A percentile compares a stretch with the other conserved stretches of the same genome.
Evolutionary conservation across 2,113 vertebrate species (phyloP).

Genomic region (Dromas ardeola): DNA sequence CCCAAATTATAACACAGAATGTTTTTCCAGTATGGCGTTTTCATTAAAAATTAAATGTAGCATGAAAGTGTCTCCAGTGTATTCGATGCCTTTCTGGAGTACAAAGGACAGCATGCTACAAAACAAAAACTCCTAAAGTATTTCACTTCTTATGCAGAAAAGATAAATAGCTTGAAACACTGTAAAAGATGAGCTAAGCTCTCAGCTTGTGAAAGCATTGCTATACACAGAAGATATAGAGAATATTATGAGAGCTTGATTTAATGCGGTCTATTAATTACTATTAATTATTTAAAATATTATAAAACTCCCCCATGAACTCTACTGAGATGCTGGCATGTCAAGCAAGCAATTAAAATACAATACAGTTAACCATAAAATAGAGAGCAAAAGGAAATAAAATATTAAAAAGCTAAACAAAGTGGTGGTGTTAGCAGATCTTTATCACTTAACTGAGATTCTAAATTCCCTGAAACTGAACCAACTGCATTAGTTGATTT

Average conservation of each 20-base stretch:
- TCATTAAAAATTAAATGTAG: constrained; percentile 19
- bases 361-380: constrained; percentile 35
- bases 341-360: constrained; percentile 39
- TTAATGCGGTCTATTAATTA: constrained; percentile 51
- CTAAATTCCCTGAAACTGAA: background rate
- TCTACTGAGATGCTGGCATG: background rate
- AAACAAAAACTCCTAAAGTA: background rate
- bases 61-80: constrained; percentile 4
- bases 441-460: background rate
- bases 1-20: background rate
- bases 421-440: background rate
- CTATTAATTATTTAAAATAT: constrained; percentile 57
- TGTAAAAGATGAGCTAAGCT: background rate
- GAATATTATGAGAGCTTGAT: background rate
- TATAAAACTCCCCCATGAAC: background rate
- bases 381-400: constrained; percentile 13
- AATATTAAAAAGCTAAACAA: constrained; percentile 43
- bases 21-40: constrained; percentile 2
- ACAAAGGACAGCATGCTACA: background rate
- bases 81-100: background rate
- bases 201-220: background rate
- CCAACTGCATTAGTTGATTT: background rate
- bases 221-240: background rate
- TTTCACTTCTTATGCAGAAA: background rate
- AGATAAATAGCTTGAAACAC: background rate